These are phyloP conservation scores for Sinocyclocheilus anophthalmus DNA, from an alignment of 2,113 vertebrate species.

Conservation along the genomic window DNA sequence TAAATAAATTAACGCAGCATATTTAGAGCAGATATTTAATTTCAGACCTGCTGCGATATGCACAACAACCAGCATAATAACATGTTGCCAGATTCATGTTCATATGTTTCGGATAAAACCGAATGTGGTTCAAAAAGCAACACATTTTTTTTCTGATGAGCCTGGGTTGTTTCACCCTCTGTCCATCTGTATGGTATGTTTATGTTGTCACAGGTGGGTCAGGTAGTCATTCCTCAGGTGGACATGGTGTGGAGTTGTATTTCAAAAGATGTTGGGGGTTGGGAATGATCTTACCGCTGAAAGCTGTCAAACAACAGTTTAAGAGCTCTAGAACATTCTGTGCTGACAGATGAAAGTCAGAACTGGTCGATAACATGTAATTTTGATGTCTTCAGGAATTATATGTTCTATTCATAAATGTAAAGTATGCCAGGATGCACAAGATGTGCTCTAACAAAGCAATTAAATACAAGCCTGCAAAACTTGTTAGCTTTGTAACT, in stretches of 20 bases:
- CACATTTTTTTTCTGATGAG: background rate
- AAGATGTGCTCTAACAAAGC: background rate
- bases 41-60: background rate
- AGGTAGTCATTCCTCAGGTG: constrained; percentile 5
- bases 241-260: constrained; percentile 17
- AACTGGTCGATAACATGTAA: constrained; percentile 3
- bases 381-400: constrained; percentile 13
- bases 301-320: constrained; percentile 30
- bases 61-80: background rate
- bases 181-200: background rate
- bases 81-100: background rate
- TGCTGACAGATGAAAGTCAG: constrained; percentile 13
- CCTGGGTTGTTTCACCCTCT: background rate
- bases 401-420: background rate
- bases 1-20: background rate
- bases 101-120: background rate
- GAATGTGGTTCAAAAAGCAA: background rate
- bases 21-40: background rate
- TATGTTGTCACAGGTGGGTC: background rate
- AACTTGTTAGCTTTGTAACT: background rate
- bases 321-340: constrained; percentile 23
- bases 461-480: background rate
- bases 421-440: constrained; percentile 2
- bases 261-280: constrained; percentile 26
- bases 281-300: background rate